phyloP scores from a whole-genome alignment of 2,797 vertebrate genomes.

The Podargus strigoides region DNA sequence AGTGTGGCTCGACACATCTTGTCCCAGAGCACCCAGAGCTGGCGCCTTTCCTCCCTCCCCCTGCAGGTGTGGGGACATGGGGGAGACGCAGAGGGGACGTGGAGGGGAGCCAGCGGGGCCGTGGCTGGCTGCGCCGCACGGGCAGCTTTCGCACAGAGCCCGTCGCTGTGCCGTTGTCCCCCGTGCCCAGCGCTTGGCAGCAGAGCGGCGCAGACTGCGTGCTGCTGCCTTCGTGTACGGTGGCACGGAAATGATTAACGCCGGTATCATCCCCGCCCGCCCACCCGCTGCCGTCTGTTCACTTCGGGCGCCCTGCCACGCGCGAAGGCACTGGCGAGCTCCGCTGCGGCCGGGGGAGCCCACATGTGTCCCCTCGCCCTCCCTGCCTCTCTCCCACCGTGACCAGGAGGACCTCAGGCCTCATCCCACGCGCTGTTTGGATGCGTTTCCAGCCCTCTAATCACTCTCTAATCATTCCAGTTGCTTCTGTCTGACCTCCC shows the following conservation, averaged over 20 bases:
- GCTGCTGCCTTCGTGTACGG: fast-evolving
- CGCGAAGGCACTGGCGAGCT: not conserved
- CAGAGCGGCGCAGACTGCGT: fast-evolving
- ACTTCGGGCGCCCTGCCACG: fast-evolving
- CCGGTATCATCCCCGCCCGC: not conserved
- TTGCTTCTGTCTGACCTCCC: not conserved
- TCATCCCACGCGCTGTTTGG: not conserved
- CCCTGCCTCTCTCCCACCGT: fast-evolving
- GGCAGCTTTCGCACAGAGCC: fast-evolving
- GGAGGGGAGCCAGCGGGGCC: not conserved
- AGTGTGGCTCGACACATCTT: fast-evolving
- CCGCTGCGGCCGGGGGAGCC: fast-evolving
- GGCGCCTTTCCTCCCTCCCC: fast-evolving
- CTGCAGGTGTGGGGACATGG: fast-evolving
- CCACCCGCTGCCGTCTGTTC: not conserved
- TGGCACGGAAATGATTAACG: not conserved
- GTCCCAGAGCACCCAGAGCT: fast-evolving
- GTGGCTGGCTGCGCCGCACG: fast-evolving
- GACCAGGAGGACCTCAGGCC: not conserved
- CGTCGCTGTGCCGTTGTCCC: fast-evolving
- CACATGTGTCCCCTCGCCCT: fast-evolving
- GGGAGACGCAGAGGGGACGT: no score
- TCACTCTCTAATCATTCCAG: not conserved
- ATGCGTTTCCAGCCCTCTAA: not conserved
- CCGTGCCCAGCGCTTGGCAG: fast-evolving